Evolutionary conservation across 2,113 vertebrate genomes (phyloP), one percentile per base, ranked within the genome.

Genomic region (Trichomycterus rosablanca): DNA sequence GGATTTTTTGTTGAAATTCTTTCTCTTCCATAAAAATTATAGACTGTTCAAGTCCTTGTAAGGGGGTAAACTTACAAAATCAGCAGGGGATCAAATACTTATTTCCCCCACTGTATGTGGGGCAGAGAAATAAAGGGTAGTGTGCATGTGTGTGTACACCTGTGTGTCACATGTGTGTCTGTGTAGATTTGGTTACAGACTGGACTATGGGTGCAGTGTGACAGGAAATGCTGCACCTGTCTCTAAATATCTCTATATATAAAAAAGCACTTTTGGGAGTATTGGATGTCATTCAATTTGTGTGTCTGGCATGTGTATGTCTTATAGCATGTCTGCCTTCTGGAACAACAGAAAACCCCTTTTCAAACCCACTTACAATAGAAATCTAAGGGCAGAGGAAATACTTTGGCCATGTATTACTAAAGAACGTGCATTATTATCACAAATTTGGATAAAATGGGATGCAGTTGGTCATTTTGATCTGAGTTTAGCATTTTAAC

Each of bases 181-280:
- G n/a, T n/a, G 43, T 39, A 37, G 34, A 51, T 72, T 61, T 43
- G 11, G 30, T 72, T 70, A 59, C 74, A 16, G 28, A 68, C 43
- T 63, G 28, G 46, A 66, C 59, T 71, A 22, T 60, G 50, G 34
- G 62, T 51, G 14, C 63, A 59, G 58, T 63, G 62, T 72, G 34
- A 43, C 5, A 19, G 34, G 26, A 50, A 54, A 59, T 32, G 5
- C 35, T 19, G 54, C 74, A 76, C 70, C 74, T 76, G 70, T 70
- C 48, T 16, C 24, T 10, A 39, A 55, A 52, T 42, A 15, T 73
- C 67, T 64, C 8, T 60, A 51, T 67, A 53, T 32, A 54, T 26
- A 64, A 19, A 56, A 63, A 40, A 40, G 28, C 34, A 9, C 34
- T 69, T 68, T 52, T 24, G 49, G 30, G 34, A 37, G 59, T 35